These are phyloP conservation scores for Adineta ricciae DNA, from an alignment of 2,888 invertebrate genomes.

Conservation along the genomic window DNA sequence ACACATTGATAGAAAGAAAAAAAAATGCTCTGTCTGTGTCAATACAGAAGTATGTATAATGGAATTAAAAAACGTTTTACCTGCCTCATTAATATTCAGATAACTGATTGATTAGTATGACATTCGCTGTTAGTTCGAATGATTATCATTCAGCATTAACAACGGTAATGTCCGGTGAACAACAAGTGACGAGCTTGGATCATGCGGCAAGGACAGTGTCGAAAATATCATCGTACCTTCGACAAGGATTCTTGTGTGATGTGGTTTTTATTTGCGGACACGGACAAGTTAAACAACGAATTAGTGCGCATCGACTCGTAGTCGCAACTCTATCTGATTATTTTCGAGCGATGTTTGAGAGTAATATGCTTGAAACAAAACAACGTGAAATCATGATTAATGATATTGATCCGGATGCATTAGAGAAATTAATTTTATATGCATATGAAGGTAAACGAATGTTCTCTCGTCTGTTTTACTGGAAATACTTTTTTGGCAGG, in stretches of 20 bases:
- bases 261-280: conserved; percentile 28
- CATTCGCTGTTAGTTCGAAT: neutral
- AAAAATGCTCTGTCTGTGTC: neutral
- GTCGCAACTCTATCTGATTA: conserved; percentile 83
- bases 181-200: neutral
- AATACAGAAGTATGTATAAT: neutral
- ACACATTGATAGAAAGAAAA: neutral
- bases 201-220: neutral
- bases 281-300: conserved; percentile 9
- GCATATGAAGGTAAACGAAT: conserved; percentile 69
- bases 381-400: conserved; percentile 73
- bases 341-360: conserved; percentile 89
- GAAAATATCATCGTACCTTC: neutral
- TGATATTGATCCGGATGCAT: conserved; percentile 72
- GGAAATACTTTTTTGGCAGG: conserved; percentile 23
- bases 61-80: neutral
- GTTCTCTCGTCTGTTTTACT: conserved; percentile 8
- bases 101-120: neutral
- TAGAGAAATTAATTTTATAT: conserved; percentile 72
- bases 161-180: neutral
- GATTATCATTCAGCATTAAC: neutral
- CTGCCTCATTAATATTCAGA: neutral
- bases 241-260: conserved; percentile 23
- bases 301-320: conserved; percentile 55
- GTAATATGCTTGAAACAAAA: conserved; percentile 68